Percentiles rank a stretch among this genome's conserved stretches.
Conservation (phyloP, 2,888 invertebrate genomes). For the Nectonema munidae region DNA sequence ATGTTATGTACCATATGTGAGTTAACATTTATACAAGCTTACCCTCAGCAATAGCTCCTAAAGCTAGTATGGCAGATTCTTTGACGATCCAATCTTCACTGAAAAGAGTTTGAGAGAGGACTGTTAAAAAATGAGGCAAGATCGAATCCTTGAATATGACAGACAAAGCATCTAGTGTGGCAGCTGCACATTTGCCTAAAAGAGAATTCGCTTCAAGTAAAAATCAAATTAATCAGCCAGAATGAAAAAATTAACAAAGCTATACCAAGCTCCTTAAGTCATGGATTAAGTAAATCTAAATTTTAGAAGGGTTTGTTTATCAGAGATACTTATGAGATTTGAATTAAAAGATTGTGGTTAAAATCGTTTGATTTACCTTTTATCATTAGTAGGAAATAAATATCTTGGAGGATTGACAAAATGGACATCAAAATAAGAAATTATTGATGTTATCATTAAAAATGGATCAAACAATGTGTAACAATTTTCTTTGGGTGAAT, state of each 20-base stretch:
- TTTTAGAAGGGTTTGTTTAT: neutral
- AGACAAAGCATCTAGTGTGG: constrained; percentile 75
- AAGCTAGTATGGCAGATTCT: constrained; percentile 58
- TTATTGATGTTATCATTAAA: no score
- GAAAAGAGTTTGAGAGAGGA: constrained; percentile 74
- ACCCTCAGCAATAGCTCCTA: constrained; percentile 51
- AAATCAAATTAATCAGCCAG: constrained; percentile 6
- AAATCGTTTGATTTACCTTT: no score
- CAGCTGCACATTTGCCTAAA: constrained; percentile 71
- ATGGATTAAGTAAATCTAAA: neutral
- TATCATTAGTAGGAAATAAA: no score
- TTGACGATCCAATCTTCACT: constrained; percentile 84
- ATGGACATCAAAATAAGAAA: no score
- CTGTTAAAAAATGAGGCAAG: constrained; percentile 63
- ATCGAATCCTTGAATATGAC: constrained; percentile 82
- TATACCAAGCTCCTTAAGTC: neutral
- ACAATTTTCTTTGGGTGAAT: no score
- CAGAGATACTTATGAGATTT: no score
- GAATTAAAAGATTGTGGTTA: no score
- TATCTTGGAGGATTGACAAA: no score
- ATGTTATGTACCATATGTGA: neutral
- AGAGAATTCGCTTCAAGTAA: constrained; percentile 13
- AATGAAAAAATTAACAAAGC: constrained; percentile 13
- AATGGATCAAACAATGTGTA: no score
- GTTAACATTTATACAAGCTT: no score